Conservation (phyloP, 2,888 invertebrate genomes). For the Brachypterus glaber region DNA sequence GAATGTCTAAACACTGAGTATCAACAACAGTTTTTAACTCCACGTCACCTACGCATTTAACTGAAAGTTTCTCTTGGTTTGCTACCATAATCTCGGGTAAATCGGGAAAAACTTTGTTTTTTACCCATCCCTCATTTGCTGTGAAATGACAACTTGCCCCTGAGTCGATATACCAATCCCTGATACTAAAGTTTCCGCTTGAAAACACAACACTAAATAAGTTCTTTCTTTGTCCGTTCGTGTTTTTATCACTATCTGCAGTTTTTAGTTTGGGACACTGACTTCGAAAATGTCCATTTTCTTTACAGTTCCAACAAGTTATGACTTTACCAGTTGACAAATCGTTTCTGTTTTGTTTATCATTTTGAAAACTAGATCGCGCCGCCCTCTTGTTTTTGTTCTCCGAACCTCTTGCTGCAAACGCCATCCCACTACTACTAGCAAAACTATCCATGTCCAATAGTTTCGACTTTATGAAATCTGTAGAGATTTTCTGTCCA, state of each 20-base stretch:
- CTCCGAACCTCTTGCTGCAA: too few species aligned
- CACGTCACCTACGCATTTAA: constrained; percentile 18
- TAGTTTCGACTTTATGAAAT: constrained; percentile 1
- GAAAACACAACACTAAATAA: neutral
- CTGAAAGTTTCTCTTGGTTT: constrained; percentile 3
- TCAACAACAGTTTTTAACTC: constrained; percentile 15
- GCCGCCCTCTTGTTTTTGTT: too few species aligned
- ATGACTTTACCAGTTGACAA: too few species aligned
- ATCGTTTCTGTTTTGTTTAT: too few species aligned
- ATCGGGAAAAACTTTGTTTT: constrained; percentile 5
- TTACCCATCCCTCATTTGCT: constrained; percentile 12
- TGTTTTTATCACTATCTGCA: too few species aligned
- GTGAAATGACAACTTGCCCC: constrained; percentile 26
- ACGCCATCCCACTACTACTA: neutral
- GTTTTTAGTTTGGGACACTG: too few species aligned
- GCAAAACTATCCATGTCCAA: neutral
- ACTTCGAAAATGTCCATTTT: too few species aligned
- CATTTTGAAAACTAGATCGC: too few species aligned
- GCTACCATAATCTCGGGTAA: constrained; percentile 17
- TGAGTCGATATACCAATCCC: constrained; percentile 26
- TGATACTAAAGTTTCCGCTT: constrained; percentile 10
- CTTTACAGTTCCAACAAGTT: too few species aligned
- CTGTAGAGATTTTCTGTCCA: too few species aligned
- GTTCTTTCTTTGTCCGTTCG: too few species aligned
- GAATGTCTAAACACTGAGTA: neutral